Percentiles rank a stretch among this genome's conserved stretches.
phyloP scores from a whole-genome alignment of 2,113 vertebrate genomes.

The Orthonyx spaldingii region DNA sequence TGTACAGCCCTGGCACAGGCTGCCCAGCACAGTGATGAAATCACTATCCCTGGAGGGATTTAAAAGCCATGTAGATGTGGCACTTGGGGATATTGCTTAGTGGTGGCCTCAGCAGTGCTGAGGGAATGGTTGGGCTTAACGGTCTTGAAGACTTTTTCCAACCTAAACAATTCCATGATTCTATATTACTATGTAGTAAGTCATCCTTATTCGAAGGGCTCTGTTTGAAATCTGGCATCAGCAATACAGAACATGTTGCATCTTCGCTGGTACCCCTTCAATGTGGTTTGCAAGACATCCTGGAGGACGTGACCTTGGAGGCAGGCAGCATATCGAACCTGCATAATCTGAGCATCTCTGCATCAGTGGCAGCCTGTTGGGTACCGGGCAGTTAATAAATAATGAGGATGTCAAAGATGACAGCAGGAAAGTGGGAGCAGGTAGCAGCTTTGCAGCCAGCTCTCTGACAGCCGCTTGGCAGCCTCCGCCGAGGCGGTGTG shows the following conservation, averaged over 20 bases:
- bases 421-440: slow-evolving; percentile 31
- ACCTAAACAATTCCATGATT: neutral
- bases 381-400: slow-evolving; percentile 51
- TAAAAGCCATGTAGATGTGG: neutral
- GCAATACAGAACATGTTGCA: slow-evolving; percentile 2
- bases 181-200: neutral
- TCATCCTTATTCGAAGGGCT: neutral
- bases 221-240: slow-evolving; percentile 25
- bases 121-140: neutral
- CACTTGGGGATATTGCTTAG: neutral
- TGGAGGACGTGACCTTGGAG: slow-evolving; percentile 55
- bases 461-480: slow-evolving; percentile 46
- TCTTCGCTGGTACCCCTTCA: slow-evolving; percentile 31
- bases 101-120: neutral
- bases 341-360: neutral
- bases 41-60: neutral
- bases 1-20: neutral
- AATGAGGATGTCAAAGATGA: slow-evolving; percentile 55
- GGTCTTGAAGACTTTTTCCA: neutral
- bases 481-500: neutral
- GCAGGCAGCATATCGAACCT: neutral
- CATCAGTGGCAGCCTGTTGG: slow-evolving; percentile 4
- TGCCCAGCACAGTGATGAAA: neutral
- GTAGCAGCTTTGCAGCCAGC: slow-evolving; percentile 22
- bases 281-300: slow-evolving; percentile 31